Evolutionary conservation across 2,888 invertebrate genomes (phyloP).

Genomic region (Oxycera nigricornis): DNA sequence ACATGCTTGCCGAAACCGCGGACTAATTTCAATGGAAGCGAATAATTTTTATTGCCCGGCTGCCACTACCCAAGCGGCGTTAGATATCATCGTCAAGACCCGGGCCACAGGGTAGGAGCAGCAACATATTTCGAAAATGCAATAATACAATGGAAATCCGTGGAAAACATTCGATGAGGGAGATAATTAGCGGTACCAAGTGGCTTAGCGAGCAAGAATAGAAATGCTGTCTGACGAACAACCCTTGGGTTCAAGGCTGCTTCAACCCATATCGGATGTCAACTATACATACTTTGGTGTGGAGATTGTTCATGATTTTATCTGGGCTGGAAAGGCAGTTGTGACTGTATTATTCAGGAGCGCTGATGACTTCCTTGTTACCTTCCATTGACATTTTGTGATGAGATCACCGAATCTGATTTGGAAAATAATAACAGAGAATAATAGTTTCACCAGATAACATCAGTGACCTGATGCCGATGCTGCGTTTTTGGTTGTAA

Average conservation of each 20-base stretch:
- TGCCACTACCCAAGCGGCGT: too few species aligned
- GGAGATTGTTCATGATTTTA: slow-evolving; percentile 31
- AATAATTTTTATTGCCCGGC: slow-evolving; percentile 33
- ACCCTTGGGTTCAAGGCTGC: slow-evolving; percentile 20
- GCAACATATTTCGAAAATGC: slow-evolving; percentile 26
- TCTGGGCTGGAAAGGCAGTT: not conserved
- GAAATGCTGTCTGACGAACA: not conserved
- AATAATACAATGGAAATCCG: slow-evolving; percentile 21
- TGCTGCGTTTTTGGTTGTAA: not conserved
- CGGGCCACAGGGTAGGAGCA: not conserved
- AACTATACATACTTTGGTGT: not conserved
- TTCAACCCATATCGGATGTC: slow-evolving; percentile 33
- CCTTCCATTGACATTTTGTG: slow-evolving; percentile 27
- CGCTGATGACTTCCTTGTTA: slow-evolving; percentile 12
- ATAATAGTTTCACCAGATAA: not conserved
- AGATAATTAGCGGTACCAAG: slow-evolving; percentile 31
- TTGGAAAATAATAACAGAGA: not conserved
- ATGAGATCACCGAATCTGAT: not conserved
- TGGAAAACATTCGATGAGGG: slow-evolving; percentile 19
- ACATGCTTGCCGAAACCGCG: not conserved
- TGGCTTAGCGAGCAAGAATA: not conserved
- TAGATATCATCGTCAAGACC: not conserved
- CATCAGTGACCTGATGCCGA: slow-evolving; percentile 35
- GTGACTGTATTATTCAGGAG: slow-evolving; percentile 1
- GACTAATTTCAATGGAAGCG: slow-evolving; percentile 7